Evolutionary conservation across 2,797 vertebrate genomes (phyloP).

Genomic region (Tapera naevia): DNA sequence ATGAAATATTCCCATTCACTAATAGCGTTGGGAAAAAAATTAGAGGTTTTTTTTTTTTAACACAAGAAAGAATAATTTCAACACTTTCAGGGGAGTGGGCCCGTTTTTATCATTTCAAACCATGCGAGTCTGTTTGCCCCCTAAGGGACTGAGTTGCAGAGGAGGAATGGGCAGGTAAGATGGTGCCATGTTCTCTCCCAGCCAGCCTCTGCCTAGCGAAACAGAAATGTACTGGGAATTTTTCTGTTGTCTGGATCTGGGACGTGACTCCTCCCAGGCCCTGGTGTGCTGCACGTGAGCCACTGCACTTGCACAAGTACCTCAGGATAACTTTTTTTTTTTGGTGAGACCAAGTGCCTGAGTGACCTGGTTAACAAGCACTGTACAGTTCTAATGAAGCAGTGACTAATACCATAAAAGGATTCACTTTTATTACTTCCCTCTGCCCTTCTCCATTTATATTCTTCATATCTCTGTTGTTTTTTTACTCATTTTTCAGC

Average conservation of each 20-base stretch:
- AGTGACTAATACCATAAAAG: neutral
- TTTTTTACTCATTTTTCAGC: neutral
- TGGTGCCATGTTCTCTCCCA: accelerated
- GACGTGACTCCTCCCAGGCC: neutral
- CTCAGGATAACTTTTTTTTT: neutral
- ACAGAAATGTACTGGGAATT: neutral
- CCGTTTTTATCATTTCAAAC: neutral
- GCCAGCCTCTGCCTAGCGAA: neutral
- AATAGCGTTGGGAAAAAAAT: neutral
- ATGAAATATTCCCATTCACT: neutral
- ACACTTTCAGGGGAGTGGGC: neutral
- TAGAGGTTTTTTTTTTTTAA: neutral
- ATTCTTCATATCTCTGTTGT: neutral
- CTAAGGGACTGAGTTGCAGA: neutral
- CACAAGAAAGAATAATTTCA: neutral
- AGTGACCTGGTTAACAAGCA: neutral
- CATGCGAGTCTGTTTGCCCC: accelerated
- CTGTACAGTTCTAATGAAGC: neutral
- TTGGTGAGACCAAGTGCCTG: neutral
- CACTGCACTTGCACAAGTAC: neutral
- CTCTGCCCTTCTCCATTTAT: neutral
- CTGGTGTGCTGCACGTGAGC: neutral
- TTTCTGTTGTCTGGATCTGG: neutral
- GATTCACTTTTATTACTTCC: neutral
- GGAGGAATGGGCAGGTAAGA: neutral